Evolutionary conservation across 2,888 invertebrate genomes (phyloP).

Genomic region (Prenolepis imparis): DNA sequence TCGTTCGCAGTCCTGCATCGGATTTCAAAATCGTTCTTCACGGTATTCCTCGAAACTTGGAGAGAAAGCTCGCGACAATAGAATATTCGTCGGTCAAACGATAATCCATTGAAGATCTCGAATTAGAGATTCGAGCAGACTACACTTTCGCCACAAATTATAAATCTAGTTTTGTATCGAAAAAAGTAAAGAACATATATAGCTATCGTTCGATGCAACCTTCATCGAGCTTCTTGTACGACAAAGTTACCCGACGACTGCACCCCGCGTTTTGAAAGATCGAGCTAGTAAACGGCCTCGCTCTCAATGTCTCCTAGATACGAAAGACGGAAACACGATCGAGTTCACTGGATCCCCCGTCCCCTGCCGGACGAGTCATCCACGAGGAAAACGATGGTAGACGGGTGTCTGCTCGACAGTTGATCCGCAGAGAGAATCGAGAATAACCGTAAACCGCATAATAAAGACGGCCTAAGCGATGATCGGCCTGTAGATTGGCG

Average conservation of each 20-base stretch:
- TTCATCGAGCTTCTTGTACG: neutral
- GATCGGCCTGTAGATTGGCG: slow-evolving; percentile 42
- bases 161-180: slow-evolving; percentile 12
- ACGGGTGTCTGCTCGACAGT: slow-evolving; percentile 27
- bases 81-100: slow-evolving; percentile 33
- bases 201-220: slow-evolving; percentile 22
- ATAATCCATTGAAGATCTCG: slow-evolving; percentile 53
- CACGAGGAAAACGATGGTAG: slow-evolving; percentile 21
- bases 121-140: neutral
- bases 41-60: slow-evolving; percentile 15
- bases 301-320: slow-evolving; percentile 46
- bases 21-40: slow-evolving; percentile 33
- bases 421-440: slow-evolving; percentile 23
- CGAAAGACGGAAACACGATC: slow-evolving; percentile 19
- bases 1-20: slow-evolving; percentile 47
- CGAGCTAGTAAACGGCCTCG: slow-evolving; percentile 34
- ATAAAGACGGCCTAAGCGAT: slow-evolving; percentile 25
- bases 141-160: neutral
- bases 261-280: slow-evolving; percentile 14
- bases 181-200: neutral
- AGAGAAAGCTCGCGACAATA: slow-evolving; percentile 13
- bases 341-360: slow-evolving; percentile 21
- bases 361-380: slow-evolving; percentile 6
- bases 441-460: neutral
- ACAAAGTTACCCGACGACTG: neutral